Evolutionary conservation across 2,888 invertebrate genomes (phyloP).

Genomic region (Bhutanitis thaidina): DNA sequence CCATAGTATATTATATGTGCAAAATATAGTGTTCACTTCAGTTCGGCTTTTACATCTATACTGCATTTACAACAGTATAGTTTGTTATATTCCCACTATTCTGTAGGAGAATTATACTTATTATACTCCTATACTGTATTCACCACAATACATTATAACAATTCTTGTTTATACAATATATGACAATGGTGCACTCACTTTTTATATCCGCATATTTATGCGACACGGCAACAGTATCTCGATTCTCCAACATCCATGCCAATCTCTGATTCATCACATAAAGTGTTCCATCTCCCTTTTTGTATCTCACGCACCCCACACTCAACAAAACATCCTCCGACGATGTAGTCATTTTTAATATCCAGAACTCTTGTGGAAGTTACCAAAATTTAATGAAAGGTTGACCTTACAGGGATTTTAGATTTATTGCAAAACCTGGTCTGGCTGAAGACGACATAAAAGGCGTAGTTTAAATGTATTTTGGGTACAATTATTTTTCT

Average conservation of each 20-base stretch:
- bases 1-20: too few relatives aligned
- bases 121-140: too few relatives aligned
- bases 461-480: neutral
- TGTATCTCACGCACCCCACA: constrained; percentile 94
- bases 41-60: too few relatives aligned
- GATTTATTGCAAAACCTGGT: constrained; percentile 8
- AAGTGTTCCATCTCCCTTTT: constrained; percentile 97
- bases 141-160: too few relatives aligned
- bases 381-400: constrained; percentile 12
- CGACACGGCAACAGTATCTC: constrained; percentile 94
- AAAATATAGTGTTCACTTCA: too few relatives aligned
- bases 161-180: too few relatives aligned
- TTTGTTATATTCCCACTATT: too few relatives aligned
- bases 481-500: constrained; percentile 1
- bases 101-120: too few relatives aligned
- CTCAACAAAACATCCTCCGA: constrained; percentile 97
- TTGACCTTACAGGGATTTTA: constrained; percentile 17
- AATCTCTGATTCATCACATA: constrained; percentile 97
- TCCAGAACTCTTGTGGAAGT: neutral
- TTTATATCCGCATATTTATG: constrained; percentile 98
- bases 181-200: constrained; percentile 80
- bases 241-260: constrained; percentile 97
- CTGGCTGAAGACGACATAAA: constrained; percentile 4
- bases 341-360: constrained; percentile 86
- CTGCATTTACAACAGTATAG: too few relatives aligned